Evolutionary conservation across 1,140 invertebrate species (phyloP), one percentile per base, ranked within the genome.

Genomic region (Megalonaias nervosa): DNA sequence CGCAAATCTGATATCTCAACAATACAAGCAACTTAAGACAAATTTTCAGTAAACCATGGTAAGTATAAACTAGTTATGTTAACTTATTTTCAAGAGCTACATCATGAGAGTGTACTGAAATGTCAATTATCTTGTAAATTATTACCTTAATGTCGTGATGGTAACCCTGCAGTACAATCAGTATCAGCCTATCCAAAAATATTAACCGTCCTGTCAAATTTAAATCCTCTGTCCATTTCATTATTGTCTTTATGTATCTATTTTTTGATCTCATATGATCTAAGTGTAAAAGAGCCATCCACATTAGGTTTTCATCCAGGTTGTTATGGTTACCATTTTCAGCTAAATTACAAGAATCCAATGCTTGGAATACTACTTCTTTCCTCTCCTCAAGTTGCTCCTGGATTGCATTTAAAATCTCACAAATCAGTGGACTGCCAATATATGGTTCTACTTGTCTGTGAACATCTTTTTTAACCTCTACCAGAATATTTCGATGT

Each of bases 211-310:
- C 84, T 65, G 31, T 78, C 48, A 85, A 65, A 17, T 57, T 56
- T 57, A 84, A 64, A 11, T 82, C 79, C 55, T 57, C 55, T 13
- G 60, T 71, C 84, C 84, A 85, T 55, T 82, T 85, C 73, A 78
- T 72, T n/a, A 85, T 82, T 15, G 74, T 60, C 66, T 85, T 85
- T 12, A 81, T 21, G 38, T 85, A 85, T 59, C 71, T 75, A 9
- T 70, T 69, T 69, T 80, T 81, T 15, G 82, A 69, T 21, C 82
- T 55, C 84, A 85, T 85, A 62, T 85, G 84, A 70, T 85, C 84
- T 38, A 85, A 19, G 14, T 77, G 77, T 59, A 85, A 26, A 38
- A 85, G 17, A 17, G 64, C 55, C 14, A 69, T 77, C 59, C 64
- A 57, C 17, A 26, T 15, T 15, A 38, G 13, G 21, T 68, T 17